Base-by-base conservation (phyloP, 92 coral and sea anemone genomes). In the Epizoanthus illoricatus region DNA sequence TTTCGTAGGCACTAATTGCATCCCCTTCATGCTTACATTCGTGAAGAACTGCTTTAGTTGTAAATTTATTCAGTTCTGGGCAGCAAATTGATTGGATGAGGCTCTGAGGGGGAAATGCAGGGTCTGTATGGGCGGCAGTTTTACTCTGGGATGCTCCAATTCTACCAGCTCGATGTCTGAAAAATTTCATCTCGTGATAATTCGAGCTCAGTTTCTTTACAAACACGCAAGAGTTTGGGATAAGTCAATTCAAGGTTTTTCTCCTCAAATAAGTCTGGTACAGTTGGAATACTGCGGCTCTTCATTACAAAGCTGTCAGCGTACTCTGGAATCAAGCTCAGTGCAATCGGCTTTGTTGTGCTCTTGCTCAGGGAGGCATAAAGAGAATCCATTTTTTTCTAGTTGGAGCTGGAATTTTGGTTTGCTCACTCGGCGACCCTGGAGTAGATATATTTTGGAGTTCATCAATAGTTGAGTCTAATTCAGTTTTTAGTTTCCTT, bases 121-220 rank as follows among this genome's bases (percentile, higher is more conserved):
- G 85, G 41, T 90, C 82, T 0, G 87, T 45, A 45, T 84, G 79
- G 19, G 69, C 55, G 65, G 85, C 94, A 70, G 89, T 85, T 52
- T 81, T 65, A 78, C 94, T 68, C 59, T 69, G 76, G 5, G 91
- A 90, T 58, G 91, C 89, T 9, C 89, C 90, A 54, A 86, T 90
- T 54, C 90, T 84, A 58, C 93, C 93, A 21, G 90, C 93, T 36
- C 89, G 65, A 36, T 87, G 94, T 62, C 76, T 81, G 40, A 80
- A 90, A 62, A 90, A 90, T 84, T 59, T 90, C 58, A 9, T 86
- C 88, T 18, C 55, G 55, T 49, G 55, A 49, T 49, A 49, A 49
- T 49, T 49, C 55, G 11, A 49, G 55, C 11, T 49, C 11, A 49
- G 55, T 49, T 49, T 49, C 10, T 49, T 49, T 49, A 33, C 85